phyloP scores from a whole-genome alignment of 2,797 vertebrate genomes.

The Sphenopsis melanotis region DNA sequence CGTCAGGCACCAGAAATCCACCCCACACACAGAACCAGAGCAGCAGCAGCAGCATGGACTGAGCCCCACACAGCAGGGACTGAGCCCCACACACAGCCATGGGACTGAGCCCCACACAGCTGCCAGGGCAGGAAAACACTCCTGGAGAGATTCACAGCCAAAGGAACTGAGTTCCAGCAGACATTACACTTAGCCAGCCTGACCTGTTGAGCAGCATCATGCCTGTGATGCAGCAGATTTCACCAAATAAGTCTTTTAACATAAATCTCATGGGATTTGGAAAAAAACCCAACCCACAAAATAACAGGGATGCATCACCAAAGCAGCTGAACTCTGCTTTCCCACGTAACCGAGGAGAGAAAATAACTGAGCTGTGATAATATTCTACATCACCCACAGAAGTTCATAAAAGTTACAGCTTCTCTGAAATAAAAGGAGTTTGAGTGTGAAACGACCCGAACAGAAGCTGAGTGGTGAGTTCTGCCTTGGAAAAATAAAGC shows the following conservation, averaged over 20 bases:
- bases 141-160: neutral
- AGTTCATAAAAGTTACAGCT: neutral
- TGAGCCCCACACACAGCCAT: neutral
- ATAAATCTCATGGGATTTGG: neutral
- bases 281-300: neutral
- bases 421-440: neutral
- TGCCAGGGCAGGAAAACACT: neutral
- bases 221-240: neutral
- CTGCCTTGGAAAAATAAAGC: neutral
- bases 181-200: neutral
- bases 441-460: neutral
- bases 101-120: neutral
- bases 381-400: neutral
- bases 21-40: accelerated
- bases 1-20: neutral
- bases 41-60: neutral
- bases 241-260: neutral
- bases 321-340: neutral
- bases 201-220: neutral
- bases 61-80: neutral
- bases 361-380: neutral
- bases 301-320: neutral
- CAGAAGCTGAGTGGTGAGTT: neutral
- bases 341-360: neutral
- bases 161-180: neutral